phyloP scores from a whole-genome alignment of 2,888 invertebrate species.

The Lycophotia porphyrea region DNA sequence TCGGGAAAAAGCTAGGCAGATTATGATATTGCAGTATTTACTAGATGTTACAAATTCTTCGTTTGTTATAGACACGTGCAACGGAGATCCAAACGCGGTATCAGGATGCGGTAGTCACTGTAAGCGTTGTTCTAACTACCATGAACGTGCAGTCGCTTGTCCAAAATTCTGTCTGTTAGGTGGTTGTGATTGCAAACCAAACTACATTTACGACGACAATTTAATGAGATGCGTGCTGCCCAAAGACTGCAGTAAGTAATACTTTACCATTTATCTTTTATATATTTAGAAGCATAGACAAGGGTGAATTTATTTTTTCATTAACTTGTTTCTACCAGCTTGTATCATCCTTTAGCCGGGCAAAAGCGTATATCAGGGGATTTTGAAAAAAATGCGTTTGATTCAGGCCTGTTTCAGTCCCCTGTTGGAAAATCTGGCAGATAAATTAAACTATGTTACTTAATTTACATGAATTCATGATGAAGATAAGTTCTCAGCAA shows the following conservation, averaged over 20 bases:
- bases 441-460: not conserved
- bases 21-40: not conserved
- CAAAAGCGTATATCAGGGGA: not conserved
- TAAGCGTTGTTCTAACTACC: conserved; percentile 52
- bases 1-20: not conserved
- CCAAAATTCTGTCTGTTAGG: conserved; percentile 19
- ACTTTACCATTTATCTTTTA: not conserved
- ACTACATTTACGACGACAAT: conserved; percentile 56
- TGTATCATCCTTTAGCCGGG: not conserved
- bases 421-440: not conserved
- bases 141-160: conserved; percentile 35
- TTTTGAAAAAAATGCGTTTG: not conserved
- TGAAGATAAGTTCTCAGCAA: not conserved
- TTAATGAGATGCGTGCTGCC: conserved; percentile 44
- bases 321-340: not conserved
- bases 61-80: conserved; percentile 58
- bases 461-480: not conserved
- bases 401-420: not conserved
- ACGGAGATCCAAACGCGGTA: conserved; percentile 59
- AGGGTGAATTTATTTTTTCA: not conserved
- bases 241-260: conserved; percentile 63
- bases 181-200: conserved; percentile 61
- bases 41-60: not conserved
- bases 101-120: conserved; percentile 54
- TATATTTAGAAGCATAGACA: not conserved